Evolutionary conservation across 2,113 vertebrate species (phyloP).

Genomic region (Tympanuchus pallidicinctus): DNA sequence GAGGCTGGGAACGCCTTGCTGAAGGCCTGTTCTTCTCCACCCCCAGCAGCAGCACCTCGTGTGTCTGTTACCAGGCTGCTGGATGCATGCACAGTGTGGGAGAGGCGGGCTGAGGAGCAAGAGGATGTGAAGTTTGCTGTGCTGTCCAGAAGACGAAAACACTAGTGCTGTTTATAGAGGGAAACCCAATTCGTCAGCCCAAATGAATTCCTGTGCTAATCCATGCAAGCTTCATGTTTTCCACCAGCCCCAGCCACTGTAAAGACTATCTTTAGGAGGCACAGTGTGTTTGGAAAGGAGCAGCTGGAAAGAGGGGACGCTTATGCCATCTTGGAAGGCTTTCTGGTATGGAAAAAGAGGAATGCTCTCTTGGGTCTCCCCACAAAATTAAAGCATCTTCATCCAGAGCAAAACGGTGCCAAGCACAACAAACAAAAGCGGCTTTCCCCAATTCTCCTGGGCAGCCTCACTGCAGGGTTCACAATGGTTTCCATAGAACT

Average conservation of each 20-base stretch:
- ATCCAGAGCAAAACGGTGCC: constrained; percentile 82
- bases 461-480: constrained; percentile 81
- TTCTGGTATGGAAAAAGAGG: constrained; percentile 81
- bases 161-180: constrained; percentile 86
- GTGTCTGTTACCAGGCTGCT: constrained; percentile 24
- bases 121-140: constrained; percentile 59
- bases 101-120: neutral
- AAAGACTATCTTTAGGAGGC: constrained; percentile 84
- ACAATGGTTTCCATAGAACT: constrained; percentile 93
- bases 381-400: constrained; percentile 78
- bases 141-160: constrained; percentile 72
- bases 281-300: constrained; percentile 80
- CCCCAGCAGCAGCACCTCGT: constrained; percentile 17
- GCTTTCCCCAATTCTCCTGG: constrained; percentile 89
- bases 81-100: neutral
- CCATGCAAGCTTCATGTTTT: constrained; percentile 83
- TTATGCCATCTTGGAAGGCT: constrained; percentile 86
- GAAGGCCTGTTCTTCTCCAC: constrained; percentile 38
- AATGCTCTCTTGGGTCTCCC: constrained; percentile 79
- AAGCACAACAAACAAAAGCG: constrained; percentile 89
- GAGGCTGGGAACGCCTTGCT: neutral
- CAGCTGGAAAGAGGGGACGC: constrained; percentile 81
- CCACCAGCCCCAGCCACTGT: constrained; percentile 74
- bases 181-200: constrained; percentile 82
- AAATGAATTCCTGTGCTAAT: constrained; percentile 81